Base-by-base conservation (phyloP, 2,797 vertebrate genomes). In the Takifugu ocellatus region DNA sequence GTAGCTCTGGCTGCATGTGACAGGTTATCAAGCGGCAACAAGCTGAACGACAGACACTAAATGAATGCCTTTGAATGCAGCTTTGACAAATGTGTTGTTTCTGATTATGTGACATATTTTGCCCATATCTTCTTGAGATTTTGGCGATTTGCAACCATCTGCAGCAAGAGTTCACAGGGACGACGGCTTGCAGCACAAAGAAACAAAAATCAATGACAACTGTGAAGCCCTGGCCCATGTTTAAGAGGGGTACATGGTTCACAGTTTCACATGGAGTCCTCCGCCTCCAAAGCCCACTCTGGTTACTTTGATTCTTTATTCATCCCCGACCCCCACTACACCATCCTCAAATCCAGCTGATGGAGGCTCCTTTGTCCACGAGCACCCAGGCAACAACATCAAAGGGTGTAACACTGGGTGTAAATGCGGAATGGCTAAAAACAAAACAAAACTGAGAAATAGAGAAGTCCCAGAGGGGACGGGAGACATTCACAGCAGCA, bases 331-430 rank as follows among this genome's bases (percentile, higher is more conserved):
- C 68, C 43, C 87, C 78, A 74, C 86, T 80, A 83, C 88, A 88
- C 86, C 82, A 72, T 90, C 87, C 85, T 88, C 85, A 84, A 86
- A 85, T 90, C 86, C 86, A 87, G 84, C 88, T 87, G 86, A 89
- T 87, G 87, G 84, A 82, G 79, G 73, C 72, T 86, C 87, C 74
- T 93, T 93, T 94, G 92, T 94, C 92, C 89, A 83, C 83, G 87
- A 86, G 87, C 89, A 89, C 92, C 93, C 91, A 87, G 93, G 94
- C 94, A 96, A 92, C 90, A 87, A 94, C 94, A 92, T 95, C 93
- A 96, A 96, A 96, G 94, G 80, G 78, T 81, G 36, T 39, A 39
- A 14, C 77, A 72, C 65, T 74, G 88, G 87, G 84, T 90, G 90
- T 92, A 86, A 87, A 90, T 84, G 91, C 85, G 72, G 44, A 46